Evolutionary conservation across 1,140 invertebrate genomes (phyloP), one percentile per base, ranked within the genome.

Genomic region (Eciton burchellii): DNA sequence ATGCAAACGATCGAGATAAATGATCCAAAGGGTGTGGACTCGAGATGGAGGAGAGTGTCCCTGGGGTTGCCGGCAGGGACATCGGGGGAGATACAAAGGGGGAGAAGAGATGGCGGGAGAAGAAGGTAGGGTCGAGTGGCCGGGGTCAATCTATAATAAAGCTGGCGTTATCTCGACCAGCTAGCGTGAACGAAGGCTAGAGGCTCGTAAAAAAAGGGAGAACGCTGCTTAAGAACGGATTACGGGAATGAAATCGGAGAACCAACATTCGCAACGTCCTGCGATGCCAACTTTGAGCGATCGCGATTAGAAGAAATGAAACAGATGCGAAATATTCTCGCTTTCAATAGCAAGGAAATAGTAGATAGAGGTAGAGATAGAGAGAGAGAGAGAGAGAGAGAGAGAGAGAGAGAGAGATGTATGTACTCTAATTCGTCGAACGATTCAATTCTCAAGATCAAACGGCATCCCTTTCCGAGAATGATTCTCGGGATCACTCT

Each of bases 81-180:
- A 84, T 86, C 85, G 86, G 29, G 76, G 76, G 83, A 65, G 21
- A 74, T 72, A 87, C 74, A 82, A 83, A 79, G 82, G 47, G 57
- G 70, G 59, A 65, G 82, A 84, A 65, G 60, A 83, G 54, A 83
- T 68, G 83, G 24, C 62, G 71, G 72, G 82, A 70, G 85, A 76
- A 77, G 84, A 85, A 81, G 83, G 84, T 87, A 83, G 86, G 91
- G 90, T 91, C 90, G 91, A 92, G 92, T 90, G 87, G 59, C 63
- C 90, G 90, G 89, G 92, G 92, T 93, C 92, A 93, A 93, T 93
- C 92, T 93, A 93, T 93, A 93, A 93, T 93, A 93, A 93, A 93
- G 91, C 92, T 89, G 86, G 89, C 89, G 87, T 91, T 93, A 93
- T 93, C 92, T 93, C 87, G 76, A 70, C 56, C 83, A 88, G 84